A percentile compares a stretch with the other conserved stretches of the same genome.
phyloP scores from a whole-genome alignment of 1,140 invertebrate genomes.

The Polypedilum pembai region DNA sequence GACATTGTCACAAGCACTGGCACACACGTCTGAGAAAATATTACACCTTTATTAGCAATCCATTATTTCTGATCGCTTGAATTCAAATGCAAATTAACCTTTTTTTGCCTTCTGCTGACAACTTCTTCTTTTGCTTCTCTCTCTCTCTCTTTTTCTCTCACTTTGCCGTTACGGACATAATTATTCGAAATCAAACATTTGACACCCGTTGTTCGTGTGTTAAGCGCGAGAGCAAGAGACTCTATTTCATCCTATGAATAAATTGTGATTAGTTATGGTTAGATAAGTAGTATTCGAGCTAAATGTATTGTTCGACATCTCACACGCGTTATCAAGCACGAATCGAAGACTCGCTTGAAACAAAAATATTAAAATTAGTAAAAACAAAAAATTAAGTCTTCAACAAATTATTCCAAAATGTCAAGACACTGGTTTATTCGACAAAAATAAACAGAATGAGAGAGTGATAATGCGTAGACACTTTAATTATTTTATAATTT shows the following conservation, averaged over 20 bases:
- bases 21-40: background rate
- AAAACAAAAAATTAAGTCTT: background rate
- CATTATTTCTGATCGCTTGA: constrained; percentile 12
- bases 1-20: background rate
- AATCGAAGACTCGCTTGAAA: background rate
- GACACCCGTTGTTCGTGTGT: background rate
- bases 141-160: background rate
- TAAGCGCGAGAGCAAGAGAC: background rate
- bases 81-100: constrained; percentile 16
- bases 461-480: too few species aligned
- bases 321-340: background rate
- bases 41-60: constrained; percentile 18
- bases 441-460: background rate
- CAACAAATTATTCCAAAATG: constrained; percentile 7
- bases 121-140: background rate
- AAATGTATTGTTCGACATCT: background rate
- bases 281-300: background rate
- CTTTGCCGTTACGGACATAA: background rate
- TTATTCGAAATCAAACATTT: background rate
- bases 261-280: background rate
- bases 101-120: background rate
- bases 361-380: too few species aligned
- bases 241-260: background rate
- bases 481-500: too few species aligned
- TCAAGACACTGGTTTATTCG: background rate